Conservation (phyloP, 2,797 vertebrate genomes). For the Pseudopleuronectes americanus region DNA sequence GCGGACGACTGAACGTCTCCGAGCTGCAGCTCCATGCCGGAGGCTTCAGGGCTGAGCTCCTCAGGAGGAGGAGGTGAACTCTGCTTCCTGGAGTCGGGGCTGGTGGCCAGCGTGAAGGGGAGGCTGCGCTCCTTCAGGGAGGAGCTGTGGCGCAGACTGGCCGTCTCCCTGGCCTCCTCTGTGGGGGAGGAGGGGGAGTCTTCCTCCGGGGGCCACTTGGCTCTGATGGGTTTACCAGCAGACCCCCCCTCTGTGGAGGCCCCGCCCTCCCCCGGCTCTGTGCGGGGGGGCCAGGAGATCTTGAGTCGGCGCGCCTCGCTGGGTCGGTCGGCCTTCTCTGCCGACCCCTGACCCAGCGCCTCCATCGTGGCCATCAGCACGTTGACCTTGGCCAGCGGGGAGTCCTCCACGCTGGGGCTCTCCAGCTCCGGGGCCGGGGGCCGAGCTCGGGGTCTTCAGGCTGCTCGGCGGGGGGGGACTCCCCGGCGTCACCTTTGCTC, state of each 20-base stretch:
- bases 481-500: slow-evolving; percentile 80
- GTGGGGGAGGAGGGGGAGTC: slow-evolving; percentile 79
- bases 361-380: slow-evolving; percentile 91
- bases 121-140: slow-evolving; percentile 91
- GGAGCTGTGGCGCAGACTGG: slow-evolving; percentile 84
- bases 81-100: background rate
- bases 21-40: slow-evolving; percentile 61
- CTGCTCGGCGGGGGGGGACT: slow-evolving; percentile 50
- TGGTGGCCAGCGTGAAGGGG: slow-evolving; percentile 83
- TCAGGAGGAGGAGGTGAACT: slow-evolving; percentile 28
- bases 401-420: slow-evolving; percentile 92
- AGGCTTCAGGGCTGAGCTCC: slow-evolving; percentile 39
- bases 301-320: slow-evolving; percentile 90
- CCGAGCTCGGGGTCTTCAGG: slow-evolving; percentile 25
- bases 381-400: slow-evolving; percentile 92
- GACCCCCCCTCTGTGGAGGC: slow-evolving; percentile 83
- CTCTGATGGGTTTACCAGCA: slow-evolving; percentile 77
- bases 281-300: slow-evolving; percentile 93
- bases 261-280: slow-evolving; percentile 68
- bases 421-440: slow-evolving; percentile 70
- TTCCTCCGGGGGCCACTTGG: slow-evolving; percentile 94
- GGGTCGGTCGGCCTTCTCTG: slow-evolving; percentile 83
- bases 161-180: slow-evolving; percentile 81
- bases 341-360: slow-evolving; percentile 79
- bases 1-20: slow-evolving; percentile 33